phyloP scores from a whole-genome alignment of 2,888 invertebrate genomes.

The Diarsia rubi region DNA sequence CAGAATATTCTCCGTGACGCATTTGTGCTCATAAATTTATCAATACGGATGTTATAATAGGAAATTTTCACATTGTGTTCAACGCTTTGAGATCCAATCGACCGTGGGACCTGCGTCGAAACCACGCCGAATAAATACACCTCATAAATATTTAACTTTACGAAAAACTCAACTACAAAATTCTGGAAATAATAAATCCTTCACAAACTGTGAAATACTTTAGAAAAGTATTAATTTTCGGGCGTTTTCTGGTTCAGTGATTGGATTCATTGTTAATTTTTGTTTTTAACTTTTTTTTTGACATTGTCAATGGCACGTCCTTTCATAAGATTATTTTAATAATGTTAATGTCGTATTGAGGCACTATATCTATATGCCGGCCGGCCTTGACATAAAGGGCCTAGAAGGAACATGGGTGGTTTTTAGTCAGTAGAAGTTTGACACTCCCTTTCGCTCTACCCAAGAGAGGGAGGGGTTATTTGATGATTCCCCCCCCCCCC shows the following conservation, averaged over 20 bases:
- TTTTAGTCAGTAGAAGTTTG: too few relatives aligned
- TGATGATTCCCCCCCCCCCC: too few relatives aligned
- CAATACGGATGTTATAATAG: constrained; percentile 71
- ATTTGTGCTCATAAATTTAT: constrained; percentile 67
- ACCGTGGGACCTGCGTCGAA: constrained; percentile 68
- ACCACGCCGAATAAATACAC: constrained; percentile 67
- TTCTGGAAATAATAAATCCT: constrained; percentile 41
- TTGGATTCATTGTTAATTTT: not conserved
- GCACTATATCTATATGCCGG: too few relatives aligned
- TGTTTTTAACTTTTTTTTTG: not conserved
- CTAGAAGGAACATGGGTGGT: too few relatives aligned
- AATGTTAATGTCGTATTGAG: too few relatives aligned
- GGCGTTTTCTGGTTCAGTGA: constrained; percentile 13
- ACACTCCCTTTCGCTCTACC: too few relatives aligned
- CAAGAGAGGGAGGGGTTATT: too few relatives aligned
- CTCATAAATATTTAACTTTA: constrained; percentile 72
- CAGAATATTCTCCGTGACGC: constrained; percentile 61
- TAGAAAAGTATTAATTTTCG: constrained; percentile 5
- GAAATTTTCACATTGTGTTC: constrained; percentile 73
- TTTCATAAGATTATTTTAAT: too few relatives aligned
- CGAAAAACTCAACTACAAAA: constrained; percentile 57
- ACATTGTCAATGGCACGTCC: not conserved
- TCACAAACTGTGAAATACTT: constrained; percentile 41
- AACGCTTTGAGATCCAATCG: constrained; percentile 76
- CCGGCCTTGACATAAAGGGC: too few relatives aligned